A percentile compares a stretch with the other conserved stretches of the same genome.
Conservation (phyloP, 2,113 vertebrate species). For the Coptodon rendalli region DNA sequence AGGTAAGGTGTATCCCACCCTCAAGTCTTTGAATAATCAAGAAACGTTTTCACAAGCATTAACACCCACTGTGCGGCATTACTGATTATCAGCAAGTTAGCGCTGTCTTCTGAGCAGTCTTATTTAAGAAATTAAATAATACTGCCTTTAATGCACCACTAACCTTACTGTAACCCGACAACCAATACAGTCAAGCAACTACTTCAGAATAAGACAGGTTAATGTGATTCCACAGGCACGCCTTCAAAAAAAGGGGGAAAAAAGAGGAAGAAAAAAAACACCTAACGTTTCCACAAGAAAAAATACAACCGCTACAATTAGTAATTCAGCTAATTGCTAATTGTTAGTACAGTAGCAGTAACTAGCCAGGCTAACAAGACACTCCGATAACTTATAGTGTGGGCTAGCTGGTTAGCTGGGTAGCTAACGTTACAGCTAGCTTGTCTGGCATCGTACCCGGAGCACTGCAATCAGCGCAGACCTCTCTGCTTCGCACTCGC, state of each 20-base stretch:
- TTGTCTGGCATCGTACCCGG: constrained; percentile 74
- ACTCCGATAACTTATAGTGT: background rate
- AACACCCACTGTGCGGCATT: background rate
- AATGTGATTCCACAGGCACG: background rate
- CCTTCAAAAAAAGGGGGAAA: fast-evolving
- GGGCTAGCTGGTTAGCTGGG: constrained; percentile 23
- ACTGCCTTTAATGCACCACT: background rate
- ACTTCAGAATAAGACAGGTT: background rate
- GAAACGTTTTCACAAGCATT: background rate
- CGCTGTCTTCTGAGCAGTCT: background rate
- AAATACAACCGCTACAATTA: background rate
- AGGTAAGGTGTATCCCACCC: background rate
- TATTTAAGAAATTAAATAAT: background rate
- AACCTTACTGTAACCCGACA: background rate
- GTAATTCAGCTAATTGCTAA: background rate
- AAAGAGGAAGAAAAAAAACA: no score
- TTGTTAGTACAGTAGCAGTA: background rate
- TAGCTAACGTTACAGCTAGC: constrained; percentile 39
- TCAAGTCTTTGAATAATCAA: background rate
- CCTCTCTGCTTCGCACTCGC: constrained; percentile 86
- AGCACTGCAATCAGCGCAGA: constrained; percentile 93
- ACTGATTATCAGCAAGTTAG: background rate
- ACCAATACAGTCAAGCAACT: background rate
- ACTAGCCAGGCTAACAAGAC: constrained; percentile 2
- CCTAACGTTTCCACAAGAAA: background rate